Percentiles rank a stretch among this genome's conserved stretches.
These are phyloP conservation scores for Drosophila seclusa DNA, from an alignment of 2,888 invertebrate species.

Conservation along the genomic window DNA sequence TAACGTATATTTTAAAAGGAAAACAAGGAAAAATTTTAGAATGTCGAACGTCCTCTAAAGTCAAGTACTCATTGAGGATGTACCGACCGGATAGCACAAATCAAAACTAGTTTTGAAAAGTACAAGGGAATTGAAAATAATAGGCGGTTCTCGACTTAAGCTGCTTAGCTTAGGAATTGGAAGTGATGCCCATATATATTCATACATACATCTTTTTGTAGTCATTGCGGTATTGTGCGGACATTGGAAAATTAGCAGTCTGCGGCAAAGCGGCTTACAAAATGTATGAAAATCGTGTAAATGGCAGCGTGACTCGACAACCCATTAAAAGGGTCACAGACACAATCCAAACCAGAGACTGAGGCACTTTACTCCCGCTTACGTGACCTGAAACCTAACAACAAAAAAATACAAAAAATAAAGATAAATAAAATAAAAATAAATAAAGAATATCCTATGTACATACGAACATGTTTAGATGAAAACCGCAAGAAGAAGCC, in stretches of 20 bases:
- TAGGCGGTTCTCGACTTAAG: background rate
- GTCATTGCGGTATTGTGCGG: constrained; percentile 8
- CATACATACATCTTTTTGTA: background rate
- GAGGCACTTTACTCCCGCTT: constrained; percentile 54
- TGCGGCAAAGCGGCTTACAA: constrained; percentile 33
- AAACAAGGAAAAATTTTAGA: background rate
- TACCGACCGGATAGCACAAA: background rate
- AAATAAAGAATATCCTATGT: background rate
- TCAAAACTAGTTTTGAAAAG: background rate
- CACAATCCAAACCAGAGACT: constrained; percentile 33
- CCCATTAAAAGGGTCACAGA: constrained; percentile 77
- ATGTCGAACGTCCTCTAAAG: background rate
- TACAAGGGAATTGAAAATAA: background rate
- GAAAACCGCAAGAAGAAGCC: constrained; percentile 46
- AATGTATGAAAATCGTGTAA: constrained; percentile 64
- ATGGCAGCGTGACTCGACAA: constrained; percentile 61
- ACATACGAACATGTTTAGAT: constrained; percentile 18
- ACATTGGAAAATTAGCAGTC: constrained; percentile 67
- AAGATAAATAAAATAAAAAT: background rate
- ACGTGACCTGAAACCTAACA: constrained; percentile 72
- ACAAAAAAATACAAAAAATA: constrained; percentile 1
- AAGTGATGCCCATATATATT: background rate
- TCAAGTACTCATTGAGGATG: no score
- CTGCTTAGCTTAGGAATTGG: background rate
- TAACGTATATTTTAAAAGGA: background rate